Conservation (phyloP, 37 sponge, comb jelly and placozoan genomes). For the Bolinopsis microptera region DNA sequence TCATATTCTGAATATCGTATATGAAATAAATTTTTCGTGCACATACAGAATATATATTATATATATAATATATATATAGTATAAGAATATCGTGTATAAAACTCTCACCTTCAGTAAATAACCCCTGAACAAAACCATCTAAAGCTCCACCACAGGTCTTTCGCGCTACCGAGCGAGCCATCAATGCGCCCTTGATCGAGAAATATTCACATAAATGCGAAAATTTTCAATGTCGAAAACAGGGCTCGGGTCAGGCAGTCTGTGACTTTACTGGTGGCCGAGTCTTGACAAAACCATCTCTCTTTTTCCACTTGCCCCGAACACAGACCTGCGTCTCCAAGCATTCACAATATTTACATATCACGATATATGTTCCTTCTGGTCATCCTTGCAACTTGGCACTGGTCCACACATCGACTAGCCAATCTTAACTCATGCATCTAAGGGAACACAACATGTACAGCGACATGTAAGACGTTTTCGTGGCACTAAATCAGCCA, state of each 20-base stretch:
- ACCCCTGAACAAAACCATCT: too few relatives aligned
- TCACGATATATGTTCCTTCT: not conserved
- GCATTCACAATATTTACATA: not conserved
- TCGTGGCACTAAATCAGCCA: not conserved
- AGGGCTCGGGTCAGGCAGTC: not conserved
- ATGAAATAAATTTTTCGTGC: too few relatives aligned
- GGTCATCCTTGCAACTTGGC: not conserved
- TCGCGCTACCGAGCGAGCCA: not conserved
- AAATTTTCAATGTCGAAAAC: not conserved
- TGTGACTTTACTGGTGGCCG: not conserved
- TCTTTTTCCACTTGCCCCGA: not conserved
- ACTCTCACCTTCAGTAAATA: too few relatives aligned
- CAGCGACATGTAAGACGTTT: not conserved
- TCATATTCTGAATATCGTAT: too few relatives aligned
- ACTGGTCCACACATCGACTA: not conserved
- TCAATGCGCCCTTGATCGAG: not conserved
- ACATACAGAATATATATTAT: too few relatives aligned
- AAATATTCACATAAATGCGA: not conserved
- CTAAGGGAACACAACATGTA: not conserved
- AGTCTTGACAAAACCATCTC: not conserved
- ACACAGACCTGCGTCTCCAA: not conserved
- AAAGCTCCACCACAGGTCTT: not conserved
- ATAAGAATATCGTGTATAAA: too few relatives aligned
- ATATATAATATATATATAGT: too few relatives aligned
- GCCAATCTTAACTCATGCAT: not conserved